These are phyloP conservation scores for Drosophila trapezifrons DNA, from an alignment of 1,140 invertebrate species.

Conservation along the genomic window DNA sequence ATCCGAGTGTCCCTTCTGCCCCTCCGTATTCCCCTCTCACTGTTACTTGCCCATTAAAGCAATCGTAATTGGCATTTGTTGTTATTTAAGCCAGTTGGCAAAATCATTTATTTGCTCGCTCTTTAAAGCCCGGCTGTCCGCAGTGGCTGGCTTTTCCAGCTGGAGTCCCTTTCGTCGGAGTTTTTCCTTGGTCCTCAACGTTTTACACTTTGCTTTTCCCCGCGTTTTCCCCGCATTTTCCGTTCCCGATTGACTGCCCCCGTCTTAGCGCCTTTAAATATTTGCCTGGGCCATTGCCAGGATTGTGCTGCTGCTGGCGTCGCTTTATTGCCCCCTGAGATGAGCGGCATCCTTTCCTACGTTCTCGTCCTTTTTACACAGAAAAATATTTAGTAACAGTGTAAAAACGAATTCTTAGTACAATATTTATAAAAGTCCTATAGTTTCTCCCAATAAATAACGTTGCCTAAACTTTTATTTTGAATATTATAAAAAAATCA, in stretches of 20 bases:
- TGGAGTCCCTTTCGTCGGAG: neutral
- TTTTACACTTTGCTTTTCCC: neutral
- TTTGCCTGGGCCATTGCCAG: slow-evolving; percentile 57
- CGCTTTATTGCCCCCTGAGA: slow-evolving; percentile 69
- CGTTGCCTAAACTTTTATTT: too few relatives aligned
- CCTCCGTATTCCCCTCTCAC: neutral
- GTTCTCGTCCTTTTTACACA: slow-evolving; percentile 1
- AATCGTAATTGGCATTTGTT: slow-evolving; percentile 80
- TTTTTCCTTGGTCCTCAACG: neutral
- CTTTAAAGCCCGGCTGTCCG: slow-evolving; percentile 54
- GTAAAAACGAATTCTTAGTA: too few relatives aligned
- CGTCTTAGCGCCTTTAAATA: slow-evolving; percentile 72
- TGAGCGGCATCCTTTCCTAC: slow-evolving; percentile 39
- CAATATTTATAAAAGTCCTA: too few relatives aligned
- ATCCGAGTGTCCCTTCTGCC: neutral
- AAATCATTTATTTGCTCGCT: slow-evolving; percentile 60
- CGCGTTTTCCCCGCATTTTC: neutral
- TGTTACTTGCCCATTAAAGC: slow-evolving; percentile 60
- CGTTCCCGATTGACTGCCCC: slow-evolving; percentile 22
- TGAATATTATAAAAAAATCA: neutral
- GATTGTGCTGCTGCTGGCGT: slow-evolving; percentile 31
- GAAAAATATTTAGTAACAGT: neutral
- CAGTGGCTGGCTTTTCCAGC: slow-evolving; percentile 39
- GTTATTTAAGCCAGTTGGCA: slow-evolving; percentile 64
- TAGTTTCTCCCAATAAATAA: too few relatives aligned